phyloP scores from a whole-genome alignment of 1,140 invertebrate species.

The Geopemphigus sp. region DNA sequence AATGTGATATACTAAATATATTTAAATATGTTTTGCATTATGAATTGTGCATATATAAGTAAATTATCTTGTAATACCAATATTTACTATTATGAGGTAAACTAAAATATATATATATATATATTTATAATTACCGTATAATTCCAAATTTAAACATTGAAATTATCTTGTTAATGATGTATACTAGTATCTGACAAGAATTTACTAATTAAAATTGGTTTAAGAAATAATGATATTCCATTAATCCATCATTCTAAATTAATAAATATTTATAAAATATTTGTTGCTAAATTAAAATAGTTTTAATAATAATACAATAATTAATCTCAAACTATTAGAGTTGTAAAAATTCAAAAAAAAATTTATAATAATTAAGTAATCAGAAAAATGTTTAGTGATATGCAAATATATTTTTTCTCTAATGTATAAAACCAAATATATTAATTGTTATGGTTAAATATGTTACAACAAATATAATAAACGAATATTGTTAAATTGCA shows the following conservation, averaged over 20 bases:
- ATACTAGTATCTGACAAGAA: not conserved
- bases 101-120: not conserved
- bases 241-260: not conserved
- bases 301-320: not conserved
- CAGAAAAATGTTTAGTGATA: not conserved
- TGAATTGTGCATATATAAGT: not conserved
- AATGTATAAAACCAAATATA: not conserved
- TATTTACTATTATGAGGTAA: conserved; percentile 10
- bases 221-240: no score
- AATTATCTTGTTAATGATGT: conserved; percentile 8
- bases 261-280: not conserved
- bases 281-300: not conserved
- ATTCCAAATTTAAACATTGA: not conserved
- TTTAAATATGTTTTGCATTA: not conserved
- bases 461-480: not conserved
- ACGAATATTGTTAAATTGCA: not conserved
- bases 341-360: no score
- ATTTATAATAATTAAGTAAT: not conserved
- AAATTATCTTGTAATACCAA: conserved; percentile 17
- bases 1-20: conserved; percentile 25
- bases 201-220: not conserved
- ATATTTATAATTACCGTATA: not conserved
- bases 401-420: not conserved
- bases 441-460: not conserved
- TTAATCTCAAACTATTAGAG: conserved; percentile 3